phyloP scores from a whole-genome alignment of 2,113 vertebrate genomes.

The Scomber scombrus region DNA sequence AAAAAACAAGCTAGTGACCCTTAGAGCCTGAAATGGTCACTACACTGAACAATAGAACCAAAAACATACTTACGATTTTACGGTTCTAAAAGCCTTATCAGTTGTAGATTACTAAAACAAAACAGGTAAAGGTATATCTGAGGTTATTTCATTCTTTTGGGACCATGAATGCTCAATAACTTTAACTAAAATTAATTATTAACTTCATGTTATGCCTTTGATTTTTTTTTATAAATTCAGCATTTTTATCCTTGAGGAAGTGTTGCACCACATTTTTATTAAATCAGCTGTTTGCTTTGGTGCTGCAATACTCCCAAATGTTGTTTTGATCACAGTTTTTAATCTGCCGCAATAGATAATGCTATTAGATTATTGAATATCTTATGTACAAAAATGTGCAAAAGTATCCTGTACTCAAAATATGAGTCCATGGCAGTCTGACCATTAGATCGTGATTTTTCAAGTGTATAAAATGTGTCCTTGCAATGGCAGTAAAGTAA shows the following conservation, averaged over 20 bases:
- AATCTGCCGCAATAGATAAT: no score
- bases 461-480: not conserved
- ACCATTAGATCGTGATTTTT: slow-evolving; percentile 6
- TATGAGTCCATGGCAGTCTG: not conserved
- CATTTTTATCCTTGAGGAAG: no score
- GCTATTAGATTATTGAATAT: no score
- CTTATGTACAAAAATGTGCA: no score
- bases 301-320: no score
- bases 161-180: not conserved
- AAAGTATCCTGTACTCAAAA: no score
- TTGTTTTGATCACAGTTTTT: no score
- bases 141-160: not conserved
- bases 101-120: not conserved
- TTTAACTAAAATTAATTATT: no score
- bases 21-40: not conserved
- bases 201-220: no score
- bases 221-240: no score
- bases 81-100: not conserved
- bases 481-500: not conserved
- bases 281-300: no score
- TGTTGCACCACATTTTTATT: no score
- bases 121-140: not conserved
- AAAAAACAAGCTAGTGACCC: not conserved
- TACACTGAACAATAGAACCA: not conserved
- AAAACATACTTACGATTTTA: not conserved